Base-by-base conservation (phyloP, 1,140 invertebrate species). In the Drosophila miranda region DNA sequence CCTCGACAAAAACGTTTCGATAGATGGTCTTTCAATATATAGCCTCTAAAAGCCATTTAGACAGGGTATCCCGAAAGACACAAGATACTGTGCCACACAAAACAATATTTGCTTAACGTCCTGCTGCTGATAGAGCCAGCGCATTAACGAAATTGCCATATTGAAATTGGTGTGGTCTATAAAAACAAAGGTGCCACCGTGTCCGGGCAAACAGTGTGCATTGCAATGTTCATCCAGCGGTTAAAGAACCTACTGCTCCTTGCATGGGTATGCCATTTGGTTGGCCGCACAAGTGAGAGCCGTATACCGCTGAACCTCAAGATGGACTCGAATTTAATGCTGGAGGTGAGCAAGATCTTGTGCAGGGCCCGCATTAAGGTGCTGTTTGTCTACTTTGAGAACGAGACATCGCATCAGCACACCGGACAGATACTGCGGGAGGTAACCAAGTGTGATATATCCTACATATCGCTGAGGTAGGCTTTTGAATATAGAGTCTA, bases 341-440 rank as follows among this genome's bases (percentile, higher is more conserved):
- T 70, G 1, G 62, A 64, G 7, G 58, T 71, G 7, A 74, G 82
- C 30, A 61, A 78, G 26, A 75, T 84, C 8, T 42, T 84, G 7
- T 84, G 81, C 46, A 51, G 19, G 4, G 73, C 73, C 0, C 46
- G 21, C 5, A 73, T 88, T 21, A 90, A 89, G 38, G 69, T 87
- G 0, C 46, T 90, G 2, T 81, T 81, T 52, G 84, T 89, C 0
- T 90, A 89, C 49, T 90, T 87, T 23, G 89, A 90, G 41, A 90
- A 89, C 51, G 52, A 78, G 28, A 59, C 70, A 0, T 87, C 78
- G 0, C 74, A 76, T 8, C 60, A 89, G 50, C 74, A 89, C 51
- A 70, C 89, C 6, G 78, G 89, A 3, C 66, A 81, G 43, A 83
- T 90, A 59, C 54, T 90, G 6, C 64, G 53, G 3, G 56, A 75